Evolutionary conservation across 2,888 invertebrate genomes (phyloP).

Genomic region (Podabrus alpinus): DNA sequence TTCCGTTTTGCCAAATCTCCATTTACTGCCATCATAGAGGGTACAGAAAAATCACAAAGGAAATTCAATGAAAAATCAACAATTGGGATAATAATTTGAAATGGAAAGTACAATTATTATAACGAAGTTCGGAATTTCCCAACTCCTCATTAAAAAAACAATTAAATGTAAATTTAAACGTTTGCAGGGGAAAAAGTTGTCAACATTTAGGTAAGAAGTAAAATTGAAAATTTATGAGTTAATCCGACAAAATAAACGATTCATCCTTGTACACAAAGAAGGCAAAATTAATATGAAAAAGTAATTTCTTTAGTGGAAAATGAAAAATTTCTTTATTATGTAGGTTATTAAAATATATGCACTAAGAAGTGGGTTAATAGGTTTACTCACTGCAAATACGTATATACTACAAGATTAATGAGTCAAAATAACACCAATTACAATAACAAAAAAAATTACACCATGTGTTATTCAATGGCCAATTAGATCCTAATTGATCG

Average conservation of each 20-base stretch:
- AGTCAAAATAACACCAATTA: not conserved
- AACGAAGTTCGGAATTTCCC: not conserved
- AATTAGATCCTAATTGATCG: not conserved
- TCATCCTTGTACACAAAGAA: not conserved
- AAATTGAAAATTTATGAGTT: not conserved
- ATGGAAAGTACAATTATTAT: not conserved
- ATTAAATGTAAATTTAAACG: not conserved
- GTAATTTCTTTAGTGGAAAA: not conserved
- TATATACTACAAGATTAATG: not conserved
- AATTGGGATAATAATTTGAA: not conserved
- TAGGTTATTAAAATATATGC: conserved; percentile 6
- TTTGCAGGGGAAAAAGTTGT: not conserved
- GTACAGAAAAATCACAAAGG: no score
- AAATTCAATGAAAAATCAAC: not conserved
- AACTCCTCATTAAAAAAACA: not conserved
- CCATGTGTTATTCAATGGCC: not conserved
- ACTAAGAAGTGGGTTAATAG: conserved; percentile 3
- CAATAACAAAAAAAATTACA: not conserved
- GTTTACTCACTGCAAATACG: not conserved
- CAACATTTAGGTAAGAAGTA: not conserved
- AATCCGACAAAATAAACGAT: not conserved
- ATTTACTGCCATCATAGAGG: no score
- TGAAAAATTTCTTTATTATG: conserved; percentile 5
- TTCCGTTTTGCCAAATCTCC: no score
- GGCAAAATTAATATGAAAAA: not conserved